These are phyloP conservation scores for Tachysurus fulvidraco DNA, from an alignment of 2,113 vertebrate species.

Conservation along the genomic window DNA sequence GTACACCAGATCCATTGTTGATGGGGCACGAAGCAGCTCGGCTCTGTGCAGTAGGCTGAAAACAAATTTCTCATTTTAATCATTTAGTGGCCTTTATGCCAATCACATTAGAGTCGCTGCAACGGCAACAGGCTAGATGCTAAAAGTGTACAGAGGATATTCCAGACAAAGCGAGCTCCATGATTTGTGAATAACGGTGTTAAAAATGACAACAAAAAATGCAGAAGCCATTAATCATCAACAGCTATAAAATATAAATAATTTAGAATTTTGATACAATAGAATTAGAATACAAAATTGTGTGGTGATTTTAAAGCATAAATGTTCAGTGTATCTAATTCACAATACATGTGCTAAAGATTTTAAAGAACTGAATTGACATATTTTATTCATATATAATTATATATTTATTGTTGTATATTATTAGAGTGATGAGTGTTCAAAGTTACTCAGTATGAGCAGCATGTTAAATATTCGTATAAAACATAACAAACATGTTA, in stretches of 20 bases:
- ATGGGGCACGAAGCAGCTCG: neutral
- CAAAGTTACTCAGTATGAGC: neutral
- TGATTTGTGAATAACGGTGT: no score
- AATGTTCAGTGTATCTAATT: neutral
- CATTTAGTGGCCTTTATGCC: constrained; percentile 36
- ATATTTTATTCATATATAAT: neutral
- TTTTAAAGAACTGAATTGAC: neutral
- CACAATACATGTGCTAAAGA: neutral
- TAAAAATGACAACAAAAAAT: no score
- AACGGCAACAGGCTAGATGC: neutral
- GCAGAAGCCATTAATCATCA: no score
- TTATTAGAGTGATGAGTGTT: neutral
- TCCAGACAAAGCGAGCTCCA: neutral
- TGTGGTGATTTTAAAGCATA: neutral
- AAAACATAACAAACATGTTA: neutral
- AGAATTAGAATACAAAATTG: no score
- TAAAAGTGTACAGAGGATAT: neutral
- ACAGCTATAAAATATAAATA: no score
- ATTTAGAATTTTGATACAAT: no score
- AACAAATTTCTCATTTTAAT: constrained; percentile 22
- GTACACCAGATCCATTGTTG: constrained; percentile 16
- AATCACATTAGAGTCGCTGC: constrained; percentile 10
- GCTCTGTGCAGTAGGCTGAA: constrained; percentile 4
- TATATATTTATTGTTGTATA: no score
- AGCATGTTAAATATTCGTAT: neutral